Evolutionary conservation across 2,797 vertebrate species (phyloP).

Genomic region (Anguilla megastoma): DNA sequence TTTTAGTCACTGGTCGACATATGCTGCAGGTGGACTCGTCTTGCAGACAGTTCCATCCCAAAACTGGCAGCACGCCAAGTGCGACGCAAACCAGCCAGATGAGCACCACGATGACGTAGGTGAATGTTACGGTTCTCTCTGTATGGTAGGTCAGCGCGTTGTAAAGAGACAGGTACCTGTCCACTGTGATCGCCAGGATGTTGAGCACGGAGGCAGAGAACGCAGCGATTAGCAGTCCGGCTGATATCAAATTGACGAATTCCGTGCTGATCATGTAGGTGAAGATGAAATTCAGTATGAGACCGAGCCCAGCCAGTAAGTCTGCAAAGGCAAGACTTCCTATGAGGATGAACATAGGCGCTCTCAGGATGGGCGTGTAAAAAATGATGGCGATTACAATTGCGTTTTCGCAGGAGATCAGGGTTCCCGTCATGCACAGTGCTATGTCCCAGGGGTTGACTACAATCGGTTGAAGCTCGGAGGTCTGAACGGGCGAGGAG

Average conservation of each 20-base stretch:
- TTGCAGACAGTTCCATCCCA: slow-evolving; percentile 88
- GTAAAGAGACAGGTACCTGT: slow-evolving; percentile 90
- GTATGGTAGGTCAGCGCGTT: slow-evolving; percentile 91
- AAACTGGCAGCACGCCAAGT: slow-evolving; percentile 78
- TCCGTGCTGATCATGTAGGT: slow-evolving; percentile 76
- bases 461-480: slow-evolving; percentile 38
- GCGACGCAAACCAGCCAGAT: slow-evolving; percentile 79
- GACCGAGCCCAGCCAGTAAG: slow-evolving; percentile 82
- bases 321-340: slow-evolving; percentile 86
- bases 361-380: slow-evolving; percentile 82
- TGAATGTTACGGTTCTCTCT: slow-evolving; percentile 80
- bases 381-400: slow-evolving; percentile 86
- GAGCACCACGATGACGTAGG: slow-evolving; percentile 78
- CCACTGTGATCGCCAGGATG: slow-evolving; percentile 88
- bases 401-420: slow-evolving; percentile 86
- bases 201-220: slow-evolving; percentile 88
- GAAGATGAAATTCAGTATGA: slow-evolving; percentile 85
- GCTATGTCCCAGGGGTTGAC: slow-evolving; percentile 88
- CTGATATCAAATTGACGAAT: slow-evolving; percentile 74
- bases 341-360: slow-evolving; percentile 84
- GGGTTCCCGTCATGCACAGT: slow-evolving; percentile 84
- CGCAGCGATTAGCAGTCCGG: slow-evolving; percentile 80
- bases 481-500: slow-evolving; percentile 39
- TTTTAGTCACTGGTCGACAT: slow-evolving; percentile 83
- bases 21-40: slow-evolving; percentile 82